phyloP scores from a whole-genome alignment of 2,797 vertebrate genomes.

The Lagocephalus sceleratus region DNA sequence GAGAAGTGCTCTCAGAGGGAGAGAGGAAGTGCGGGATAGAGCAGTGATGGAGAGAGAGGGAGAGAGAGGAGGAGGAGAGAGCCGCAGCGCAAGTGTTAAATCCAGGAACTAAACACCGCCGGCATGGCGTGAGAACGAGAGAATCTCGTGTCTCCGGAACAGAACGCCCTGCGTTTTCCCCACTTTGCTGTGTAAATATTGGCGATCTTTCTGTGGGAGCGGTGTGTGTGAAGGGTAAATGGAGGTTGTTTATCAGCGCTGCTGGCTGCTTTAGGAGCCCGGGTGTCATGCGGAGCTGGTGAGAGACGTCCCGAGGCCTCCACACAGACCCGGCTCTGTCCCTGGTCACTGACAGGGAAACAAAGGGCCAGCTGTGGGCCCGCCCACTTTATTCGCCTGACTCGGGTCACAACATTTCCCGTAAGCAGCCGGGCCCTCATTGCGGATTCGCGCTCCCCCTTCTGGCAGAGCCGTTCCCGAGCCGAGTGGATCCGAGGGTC shows the following conservation, averaged over 20 bases:
- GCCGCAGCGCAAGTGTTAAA: constrained; percentile 14
- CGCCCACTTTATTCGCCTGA: constrained; percentile 36
- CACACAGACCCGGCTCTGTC: constrained; percentile 73
- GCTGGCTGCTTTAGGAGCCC: constrained; percentile 44
- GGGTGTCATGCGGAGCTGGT: constrained; percentile 65
- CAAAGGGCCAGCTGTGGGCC: constrained; percentile 69
- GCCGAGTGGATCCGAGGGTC: constrained; percentile 6
- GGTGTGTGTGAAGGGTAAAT: constrained; percentile 23
- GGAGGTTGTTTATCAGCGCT: constrained; percentile 48
- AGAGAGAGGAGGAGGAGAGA: constrained; percentile 17
- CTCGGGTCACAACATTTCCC: constrained; percentile 19
- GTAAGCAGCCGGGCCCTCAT: constrained; percentile 9
- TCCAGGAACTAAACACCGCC: not conserved
- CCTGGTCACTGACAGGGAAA: constrained; percentile 58
- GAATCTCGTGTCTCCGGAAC: constrained; percentile 11
- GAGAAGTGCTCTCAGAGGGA: constrained; percentile 54
- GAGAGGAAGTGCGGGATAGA: constrained; percentile 37
- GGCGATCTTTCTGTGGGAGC: not conserved
- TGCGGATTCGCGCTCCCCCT: constrained; percentile 68
- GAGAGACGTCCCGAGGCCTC: constrained; percentile 74
- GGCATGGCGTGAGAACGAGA: constrained; percentile 15
- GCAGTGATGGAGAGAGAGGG: constrained; percentile 14
- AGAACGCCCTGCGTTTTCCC: constrained; percentile 8
- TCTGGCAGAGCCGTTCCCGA: constrained; percentile 48
- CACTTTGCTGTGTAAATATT: not conserved